Percentiles rank a stretch among this genome's conserved stretches.
Evolutionary conservation across 2,797 vertebrate species (phyloP).

Genomic region (Nyctibius grandis): DNA sequence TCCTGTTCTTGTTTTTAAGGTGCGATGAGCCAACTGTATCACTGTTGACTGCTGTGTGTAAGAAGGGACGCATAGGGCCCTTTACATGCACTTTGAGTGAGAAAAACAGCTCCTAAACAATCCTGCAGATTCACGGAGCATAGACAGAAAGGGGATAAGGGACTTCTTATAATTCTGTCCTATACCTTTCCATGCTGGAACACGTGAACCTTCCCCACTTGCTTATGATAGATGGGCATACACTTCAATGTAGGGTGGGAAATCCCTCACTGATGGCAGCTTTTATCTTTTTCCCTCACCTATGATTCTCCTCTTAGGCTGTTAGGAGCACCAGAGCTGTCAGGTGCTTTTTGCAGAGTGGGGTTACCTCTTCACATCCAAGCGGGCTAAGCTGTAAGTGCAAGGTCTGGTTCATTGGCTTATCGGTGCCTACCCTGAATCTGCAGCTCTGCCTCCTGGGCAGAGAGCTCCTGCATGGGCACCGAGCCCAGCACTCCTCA

Average conservation of each 20-base stretch:
- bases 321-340: neutral
- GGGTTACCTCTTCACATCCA: neutral
- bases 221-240: neutral
- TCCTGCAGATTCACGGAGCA: neutral
- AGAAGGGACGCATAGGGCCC: neutral
- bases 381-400: neutral
- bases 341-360: neutral
- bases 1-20: neutral
- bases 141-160: neutral
- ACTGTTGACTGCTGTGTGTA: neutral
- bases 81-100: neutral
- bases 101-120: neutral
- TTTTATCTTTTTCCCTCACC: neutral
- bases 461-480: neutral
- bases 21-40: neutral
- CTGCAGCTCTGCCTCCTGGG: neutral
- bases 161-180: neutral
- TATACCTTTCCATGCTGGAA: neutral
- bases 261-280: neutral
- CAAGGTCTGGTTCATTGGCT: neutral
- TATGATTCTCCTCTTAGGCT: neutral
- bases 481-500: neutral
- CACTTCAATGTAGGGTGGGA: neutral
- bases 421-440: neutral
- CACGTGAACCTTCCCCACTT: fast-evolving